Base-by-base conservation (phyloP, 2,113 vertebrate genomes). In the Phylloscopus whistleri region DNA sequence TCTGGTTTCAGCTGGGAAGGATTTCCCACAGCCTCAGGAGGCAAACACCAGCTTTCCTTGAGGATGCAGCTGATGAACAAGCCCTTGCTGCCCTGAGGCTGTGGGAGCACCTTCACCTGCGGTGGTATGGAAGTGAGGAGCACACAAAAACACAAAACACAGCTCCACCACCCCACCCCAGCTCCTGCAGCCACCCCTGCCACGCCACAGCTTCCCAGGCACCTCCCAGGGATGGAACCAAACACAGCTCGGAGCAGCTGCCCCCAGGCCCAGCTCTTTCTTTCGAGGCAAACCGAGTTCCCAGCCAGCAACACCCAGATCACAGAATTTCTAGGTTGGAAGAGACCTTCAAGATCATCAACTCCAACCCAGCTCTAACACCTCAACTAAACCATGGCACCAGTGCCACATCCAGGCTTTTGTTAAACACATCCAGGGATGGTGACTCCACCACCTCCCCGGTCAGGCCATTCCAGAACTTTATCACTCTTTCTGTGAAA, bases 71-170 rank as follows among this genome's bases (percentile, higher is more conserved):
- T 41, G 53, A 37, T 13, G 23, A 72, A 75, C n/a, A 33, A 75
- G 17, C 3, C 55, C 19, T 31, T 4, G 11, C 39, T 60, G 30
- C 37, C 58, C 75, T n/a, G 49, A 48, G 70, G 69, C 43, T 3
- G 0, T 0, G 1, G 15, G 8, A 80, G 19, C 53, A 35, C 18
- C 84, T 33, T 66, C 67, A 78, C 49, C 82, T 24, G 21, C 5
- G 41, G 44, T 68, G n/a, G 75, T n/a, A 3, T 8, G 18, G 72
- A 33, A 66, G 18, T 16, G 2, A 63, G 26, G 37, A 72, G 23
- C 12, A 0, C 1, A 0, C n/a, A 3, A 19, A 51, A 0, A 0
- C 1, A 0, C n/a, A 3, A 19, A 51, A 0, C 43, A 7, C 33
- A 0, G 1, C 66, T 16, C 31, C 3, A 1, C 13, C 51, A 7